Evolutionary conservation across 2,113 vertebrate species (phyloP).

Genomic region (Strix aluco): DNA sequence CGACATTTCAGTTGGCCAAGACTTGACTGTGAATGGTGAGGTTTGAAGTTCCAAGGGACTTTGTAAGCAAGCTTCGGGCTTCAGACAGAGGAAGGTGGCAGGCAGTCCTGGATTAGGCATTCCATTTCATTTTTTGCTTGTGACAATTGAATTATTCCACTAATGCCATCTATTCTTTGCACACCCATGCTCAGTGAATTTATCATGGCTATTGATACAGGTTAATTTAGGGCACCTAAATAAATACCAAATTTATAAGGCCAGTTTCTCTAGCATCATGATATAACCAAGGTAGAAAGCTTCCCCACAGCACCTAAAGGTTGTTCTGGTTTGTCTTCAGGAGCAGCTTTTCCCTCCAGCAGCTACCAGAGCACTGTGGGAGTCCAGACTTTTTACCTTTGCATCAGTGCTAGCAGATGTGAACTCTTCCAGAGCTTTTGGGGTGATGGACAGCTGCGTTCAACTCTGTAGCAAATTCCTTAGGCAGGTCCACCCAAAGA

Average conservation of each 20-base stretch:
- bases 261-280: background rate
- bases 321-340: background rate
- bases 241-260: background rate
- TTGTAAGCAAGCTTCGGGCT: background rate
- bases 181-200: background rate
- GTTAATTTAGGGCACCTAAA: background rate
- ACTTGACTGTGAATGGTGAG: background rate
- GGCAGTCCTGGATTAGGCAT: background rate
- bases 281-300: background rate
- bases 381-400: background rate
- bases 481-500: background rate
- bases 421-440: background rate
- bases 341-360: background rate
- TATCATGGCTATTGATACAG: background rate
- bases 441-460: background rate
- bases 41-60: background rate
- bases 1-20: background rate
- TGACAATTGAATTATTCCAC: background rate
- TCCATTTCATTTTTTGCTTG: background rate
- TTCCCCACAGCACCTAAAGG: background rate
- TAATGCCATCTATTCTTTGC: background rate
- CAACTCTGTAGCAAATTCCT: fast-evolving
- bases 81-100: background rate
- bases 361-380: background rate
- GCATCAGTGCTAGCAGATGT: background rate